A percentile compares a stretch with the other conserved stretches of the same genome.
These are phyloP conservation scores for Rhinoderma darwinii DNA, from an alignment of 2,113 vertebrate species.

Conservation along the genomic window DNA sequence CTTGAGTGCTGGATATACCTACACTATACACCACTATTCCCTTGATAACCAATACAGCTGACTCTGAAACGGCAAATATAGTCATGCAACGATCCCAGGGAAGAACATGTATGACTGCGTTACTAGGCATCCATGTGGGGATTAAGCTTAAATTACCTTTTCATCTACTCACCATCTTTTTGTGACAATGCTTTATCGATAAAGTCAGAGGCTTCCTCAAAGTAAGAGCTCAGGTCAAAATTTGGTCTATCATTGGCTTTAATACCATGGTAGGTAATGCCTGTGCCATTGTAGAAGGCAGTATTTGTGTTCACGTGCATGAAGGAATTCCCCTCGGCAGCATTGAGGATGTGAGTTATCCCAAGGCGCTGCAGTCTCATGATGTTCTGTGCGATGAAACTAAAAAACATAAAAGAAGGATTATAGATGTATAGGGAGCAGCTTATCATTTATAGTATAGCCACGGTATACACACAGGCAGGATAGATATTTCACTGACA, in stretches of 20 bases:
- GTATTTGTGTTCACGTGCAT: slow-evolving; percentile 97
- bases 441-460: not conserved
- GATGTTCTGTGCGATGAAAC: slow-evolving; percentile 93
- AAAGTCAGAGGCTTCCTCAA: slow-evolving; percentile 93
- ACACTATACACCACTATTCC: too few relatives aligned
- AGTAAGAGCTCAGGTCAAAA: slow-evolving; percentile 93
- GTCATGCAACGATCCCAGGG: too few relatives aligned
- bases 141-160: too few relatives aligned
- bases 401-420: slow-evolving; percentile 61
- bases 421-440: not conserved
- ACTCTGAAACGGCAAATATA: too few relatives aligned
- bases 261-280: slow-evolving; percentile 93
- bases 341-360: slow-evolving; percentile 94
- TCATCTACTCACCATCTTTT: slow-evolving; percentile 84
- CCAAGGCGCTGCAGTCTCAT: slow-evolving; percentile 87
- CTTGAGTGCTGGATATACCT: too few relatives aligned
- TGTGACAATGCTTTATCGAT: slow-evolving; percentile 92
- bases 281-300: slow-evolving; percentile 91
- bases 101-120: too few relatives aligned
- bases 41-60: too few relatives aligned
- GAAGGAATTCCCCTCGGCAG: slow-evolving; percentile 95
- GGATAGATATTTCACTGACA: too few relatives aligned
- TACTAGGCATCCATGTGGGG: too few relatives aligned
- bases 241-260: slow-evolving; percentile 91
- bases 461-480: too few relatives aligned